Evolutionary conservation across 2,113 vertebrate species (phyloP).

Genomic region (Poeciliopsis retropinna): DNA sequence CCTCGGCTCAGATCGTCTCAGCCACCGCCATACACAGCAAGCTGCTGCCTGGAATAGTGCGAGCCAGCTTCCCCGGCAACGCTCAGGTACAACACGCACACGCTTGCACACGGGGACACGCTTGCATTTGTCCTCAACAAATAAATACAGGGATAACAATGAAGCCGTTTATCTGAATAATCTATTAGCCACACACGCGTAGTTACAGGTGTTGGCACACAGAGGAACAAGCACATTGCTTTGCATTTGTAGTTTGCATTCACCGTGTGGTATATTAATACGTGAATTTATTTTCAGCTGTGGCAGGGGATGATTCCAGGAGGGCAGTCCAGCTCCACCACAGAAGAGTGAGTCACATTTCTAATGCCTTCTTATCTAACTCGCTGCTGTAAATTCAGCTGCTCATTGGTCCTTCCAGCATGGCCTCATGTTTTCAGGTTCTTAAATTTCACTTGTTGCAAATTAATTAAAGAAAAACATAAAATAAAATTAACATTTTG

Average conservation of each 20-base stretch:
- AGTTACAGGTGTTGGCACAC: background rate
- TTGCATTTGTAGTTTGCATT: background rate
- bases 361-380: background rate
- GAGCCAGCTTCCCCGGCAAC: conserved; percentile 90
- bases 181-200: background rate
- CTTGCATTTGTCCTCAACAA: background rate
- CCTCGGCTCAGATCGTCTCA: conserved; percentile 98
- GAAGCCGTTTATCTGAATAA: background rate
- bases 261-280: conserved; percentile 11
- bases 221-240: conserved; percentile 8
- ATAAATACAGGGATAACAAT: conserved; percentile 15
- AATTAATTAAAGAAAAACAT: background rate
- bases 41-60: conserved; percentile 94
- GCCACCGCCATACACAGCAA: conserved; percentile 99
- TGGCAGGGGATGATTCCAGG: conserved; percentile 78
- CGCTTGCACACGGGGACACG: conserved; percentile 5
- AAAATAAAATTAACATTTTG: too few species aligned
- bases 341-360: conserved; percentile 70
- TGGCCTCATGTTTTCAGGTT: background rate
- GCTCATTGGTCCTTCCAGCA: background rate
- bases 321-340: conserved; percentile 73
- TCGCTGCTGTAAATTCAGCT: background rate
- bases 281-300: conserved; percentile 54
- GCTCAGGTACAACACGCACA: conserved; percentile 83
- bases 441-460: background rate